A percentile compares a stretch with the other conserved stretches of the same genome.
Conservation (phyloP, 2,797 vertebrate genomes). For the Linurgus olivaceus region DNA sequence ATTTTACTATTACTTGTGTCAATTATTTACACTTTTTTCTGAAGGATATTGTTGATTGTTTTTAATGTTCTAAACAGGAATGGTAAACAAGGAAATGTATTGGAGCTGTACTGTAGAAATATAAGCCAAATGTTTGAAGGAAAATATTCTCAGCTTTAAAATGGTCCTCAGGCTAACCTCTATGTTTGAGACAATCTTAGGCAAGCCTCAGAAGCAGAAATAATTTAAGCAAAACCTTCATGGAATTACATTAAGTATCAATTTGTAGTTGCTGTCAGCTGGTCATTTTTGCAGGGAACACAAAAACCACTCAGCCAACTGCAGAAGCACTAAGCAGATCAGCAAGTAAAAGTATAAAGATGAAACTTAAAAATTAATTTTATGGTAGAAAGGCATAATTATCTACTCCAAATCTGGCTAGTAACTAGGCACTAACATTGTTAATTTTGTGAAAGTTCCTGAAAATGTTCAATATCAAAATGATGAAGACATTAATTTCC, state of each 20-base stretch:
- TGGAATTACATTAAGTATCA: background rate
- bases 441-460: background rate
- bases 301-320: background rate
- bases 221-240: background rate
- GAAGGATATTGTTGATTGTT: background rate
- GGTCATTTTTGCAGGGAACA: background rate
- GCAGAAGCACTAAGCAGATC: background rate
- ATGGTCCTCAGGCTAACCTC: background rate
- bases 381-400: background rate
- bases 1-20: background rate
- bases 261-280: background rate
- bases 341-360: background rate
- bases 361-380: background rate
- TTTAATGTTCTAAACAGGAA: background rate
- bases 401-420: background rate
- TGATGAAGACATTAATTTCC: conserved; percentile 18
- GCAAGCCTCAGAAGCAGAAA: background rate
- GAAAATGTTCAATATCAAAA: background rate
- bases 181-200: background rate
- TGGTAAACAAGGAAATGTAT: background rate
- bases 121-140: background rate
- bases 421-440: background rate
- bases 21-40: background rate
- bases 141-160: background rate
- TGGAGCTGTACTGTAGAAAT: background rate